These are phyloP conservation scores for Zoanthus sociatus DNA, from an alignment of 92 coral and sea anemone species.

Conservation along the genomic window DNA sequence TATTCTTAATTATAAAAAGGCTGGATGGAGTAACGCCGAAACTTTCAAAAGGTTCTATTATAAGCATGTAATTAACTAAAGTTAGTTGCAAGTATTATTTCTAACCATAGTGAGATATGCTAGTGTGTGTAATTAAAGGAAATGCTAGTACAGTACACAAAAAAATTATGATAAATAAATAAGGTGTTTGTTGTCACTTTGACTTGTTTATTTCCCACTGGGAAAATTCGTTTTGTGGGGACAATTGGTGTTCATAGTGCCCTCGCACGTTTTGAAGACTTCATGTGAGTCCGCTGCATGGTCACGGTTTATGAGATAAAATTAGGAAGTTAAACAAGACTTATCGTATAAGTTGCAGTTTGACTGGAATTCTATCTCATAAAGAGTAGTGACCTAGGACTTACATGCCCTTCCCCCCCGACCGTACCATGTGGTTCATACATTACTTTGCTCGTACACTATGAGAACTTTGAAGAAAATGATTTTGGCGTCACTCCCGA, in stretches of 20 bases:
- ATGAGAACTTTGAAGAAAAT: too few relatives aligned
- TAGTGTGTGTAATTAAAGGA: not conserved
- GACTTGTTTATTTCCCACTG: too few relatives aligned
- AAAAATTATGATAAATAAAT: too few relatives aligned
- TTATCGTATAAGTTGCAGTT: not conserved
- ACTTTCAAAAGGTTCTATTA: conserved; percentile 71
- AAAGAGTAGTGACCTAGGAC: too few relatives aligned
- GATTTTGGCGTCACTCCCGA: too few relatives aligned
- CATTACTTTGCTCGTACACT: too few relatives aligned
- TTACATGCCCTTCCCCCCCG: too few relatives aligned
- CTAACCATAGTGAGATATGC: not conserved
- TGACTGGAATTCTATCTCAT: not conserved
- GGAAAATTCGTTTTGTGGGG: too few relatives aligned
- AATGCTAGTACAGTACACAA: not conserved
- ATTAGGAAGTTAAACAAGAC: too few relatives aligned
- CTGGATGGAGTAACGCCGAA: conserved; percentile 59
- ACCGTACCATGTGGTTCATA: too few relatives aligned
- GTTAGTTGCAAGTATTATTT: not conserved
- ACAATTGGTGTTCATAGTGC: not conserved
- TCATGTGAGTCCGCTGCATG: conserved; percentile 31
- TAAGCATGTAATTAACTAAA: conserved; percentile 46
- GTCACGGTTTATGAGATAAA: conserved; percentile 11
- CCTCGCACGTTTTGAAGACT: conserved; percentile 45
- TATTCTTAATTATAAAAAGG: conserved; percentile 67
- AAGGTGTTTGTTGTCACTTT: too few relatives aligned